These are phyloP conservation scores for Aplochiton taeniatus DNA, from an alignment of 2,797 vertebrate genomes.

Conservation along the genomic window DNA sequence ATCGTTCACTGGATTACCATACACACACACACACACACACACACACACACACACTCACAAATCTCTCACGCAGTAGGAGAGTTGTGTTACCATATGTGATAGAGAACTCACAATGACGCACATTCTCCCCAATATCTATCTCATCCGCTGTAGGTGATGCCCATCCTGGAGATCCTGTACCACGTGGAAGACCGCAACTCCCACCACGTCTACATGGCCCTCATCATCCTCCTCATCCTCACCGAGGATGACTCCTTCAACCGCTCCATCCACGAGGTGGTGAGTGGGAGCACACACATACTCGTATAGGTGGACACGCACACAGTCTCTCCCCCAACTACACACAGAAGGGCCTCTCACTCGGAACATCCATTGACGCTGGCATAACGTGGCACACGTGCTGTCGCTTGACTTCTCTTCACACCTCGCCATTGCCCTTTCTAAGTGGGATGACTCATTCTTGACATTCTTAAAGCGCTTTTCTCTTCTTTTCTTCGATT, in stretches of 20 bases:
- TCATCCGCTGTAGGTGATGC: slow-evolving; percentile 82
- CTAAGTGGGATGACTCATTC: background rate
- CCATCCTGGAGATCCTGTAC: slow-evolving; percentile 97
- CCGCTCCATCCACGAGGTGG: slow-evolving; percentile 96
- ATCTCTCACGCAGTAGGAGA: background rate
- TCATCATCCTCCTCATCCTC: slow-evolving; percentile 96
- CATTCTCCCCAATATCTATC: background rate
- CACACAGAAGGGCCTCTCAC: too few relatives aligned
- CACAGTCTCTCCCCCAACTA: background rate
- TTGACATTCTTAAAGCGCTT: background rate
- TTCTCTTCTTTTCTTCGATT: background rate
- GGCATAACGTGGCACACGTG: background rate
- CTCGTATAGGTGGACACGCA: background rate
- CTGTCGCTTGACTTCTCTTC: background rate
- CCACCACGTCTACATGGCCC: slow-evolving; percentile 98
- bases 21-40: background rate
- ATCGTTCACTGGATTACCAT: background rate
- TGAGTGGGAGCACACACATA: slow-evolving; percentile 64
- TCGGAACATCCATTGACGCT: too few relatives aligned
- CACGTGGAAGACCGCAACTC: slow-evolving; percentile 96
- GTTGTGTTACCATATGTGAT: too few relatives aligned
- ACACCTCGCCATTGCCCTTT: background rate
- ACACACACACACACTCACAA: background rate
- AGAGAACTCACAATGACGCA: background rate
- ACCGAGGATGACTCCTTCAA: slow-evolving; percentile 98